phyloP scores from a whole-genome alignment of 2,888 invertebrate genomes.

The Rhagonycha lutea region DNA sequence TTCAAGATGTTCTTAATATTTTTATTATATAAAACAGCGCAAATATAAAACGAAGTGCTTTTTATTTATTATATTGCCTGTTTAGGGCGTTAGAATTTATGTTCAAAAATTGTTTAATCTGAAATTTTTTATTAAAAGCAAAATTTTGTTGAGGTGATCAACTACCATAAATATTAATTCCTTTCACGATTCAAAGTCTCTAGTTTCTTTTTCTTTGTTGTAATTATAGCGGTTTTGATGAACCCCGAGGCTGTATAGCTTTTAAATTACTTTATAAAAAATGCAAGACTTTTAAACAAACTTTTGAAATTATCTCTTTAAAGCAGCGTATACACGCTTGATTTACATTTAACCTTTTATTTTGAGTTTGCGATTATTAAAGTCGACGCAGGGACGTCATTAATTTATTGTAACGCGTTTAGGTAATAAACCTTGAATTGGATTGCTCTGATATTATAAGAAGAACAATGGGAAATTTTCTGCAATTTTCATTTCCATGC shows the following conservation, averaged over 20 bases:
- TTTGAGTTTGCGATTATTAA: conserved; percentile 16
- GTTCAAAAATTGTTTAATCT: background rate
- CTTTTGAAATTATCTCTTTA: conserved; percentile 16
- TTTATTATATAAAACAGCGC: background rate
- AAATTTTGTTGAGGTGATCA: conserved; percentile 8
- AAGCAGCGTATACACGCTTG: conserved; percentile 14
- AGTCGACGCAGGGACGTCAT: conserved; percentile 7
- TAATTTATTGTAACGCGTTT: conserved; percentile 6
- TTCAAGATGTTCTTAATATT: background rate
- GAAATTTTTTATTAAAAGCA: background rate
- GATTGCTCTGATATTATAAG: background rate
- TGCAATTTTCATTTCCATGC: background rate
- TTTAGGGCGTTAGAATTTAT: background rate
- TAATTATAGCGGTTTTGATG: conserved; percentile 41
- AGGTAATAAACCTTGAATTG: conserved; percentile 4
- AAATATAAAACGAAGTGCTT: background rate
- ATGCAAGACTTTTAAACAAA: conserved; percentile 25
- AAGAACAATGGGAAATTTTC: background rate
- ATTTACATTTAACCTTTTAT: conserved; percentile 22
- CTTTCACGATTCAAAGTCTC: background rate
- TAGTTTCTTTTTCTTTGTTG: conserved; percentile 6
- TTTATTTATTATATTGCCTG: background rate
- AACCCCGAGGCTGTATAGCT: conserved; percentile 37
- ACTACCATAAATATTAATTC: conserved; percentile 16
- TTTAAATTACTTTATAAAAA: conserved; percentile 44